phyloP scores from a whole-genome alignment of 1,140 invertebrate species.

The Myzus persicae region DNA sequence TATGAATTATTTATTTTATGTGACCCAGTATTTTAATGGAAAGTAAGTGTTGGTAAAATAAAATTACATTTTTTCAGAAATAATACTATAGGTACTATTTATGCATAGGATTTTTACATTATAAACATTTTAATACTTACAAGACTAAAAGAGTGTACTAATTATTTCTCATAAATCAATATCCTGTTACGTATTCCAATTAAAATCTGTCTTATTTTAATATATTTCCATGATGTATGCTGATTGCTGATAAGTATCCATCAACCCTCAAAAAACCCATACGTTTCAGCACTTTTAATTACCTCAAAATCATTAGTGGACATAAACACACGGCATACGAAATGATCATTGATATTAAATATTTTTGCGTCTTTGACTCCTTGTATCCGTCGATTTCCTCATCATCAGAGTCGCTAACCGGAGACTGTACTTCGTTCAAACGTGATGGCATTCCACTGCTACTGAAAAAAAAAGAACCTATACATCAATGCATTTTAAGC shows the following conservation, averaged over 20 bases:
- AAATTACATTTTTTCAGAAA: not conserved
- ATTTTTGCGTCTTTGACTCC: conserved; percentile 74
- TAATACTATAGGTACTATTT: not conserved
- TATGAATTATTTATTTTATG: not conserved
- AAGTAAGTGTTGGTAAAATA: not conserved
- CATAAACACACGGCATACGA: conserved; percentile 73
- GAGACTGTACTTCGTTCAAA: conserved; percentile 24
- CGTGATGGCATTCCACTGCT: not conserved
- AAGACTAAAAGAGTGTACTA: not conserved
- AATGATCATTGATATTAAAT: conserved; percentile 73
- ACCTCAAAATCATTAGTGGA: conserved; percentile 73
- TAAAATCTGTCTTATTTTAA: not conserved
- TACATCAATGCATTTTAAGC: not conserved
- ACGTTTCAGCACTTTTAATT: conserved; percentile 55
- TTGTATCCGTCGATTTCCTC: conserved; percentile 71
- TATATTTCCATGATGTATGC: not conserved
- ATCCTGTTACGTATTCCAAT: not conserved
- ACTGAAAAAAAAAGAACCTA: not conserved
- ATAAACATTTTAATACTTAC: not conserved
- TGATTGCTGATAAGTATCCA: not conserved
- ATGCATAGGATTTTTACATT: not conserved
- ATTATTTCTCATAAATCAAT: not conserved
- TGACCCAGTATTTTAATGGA: not conserved
- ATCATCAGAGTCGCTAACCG: conserved; percentile 66
- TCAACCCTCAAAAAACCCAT: not conserved